These are phyloP conservation scores for Myotis lucifugus DNA, from an alignment of 2,113 vertebrate genomes.

Conservation along the genomic window DNA sequence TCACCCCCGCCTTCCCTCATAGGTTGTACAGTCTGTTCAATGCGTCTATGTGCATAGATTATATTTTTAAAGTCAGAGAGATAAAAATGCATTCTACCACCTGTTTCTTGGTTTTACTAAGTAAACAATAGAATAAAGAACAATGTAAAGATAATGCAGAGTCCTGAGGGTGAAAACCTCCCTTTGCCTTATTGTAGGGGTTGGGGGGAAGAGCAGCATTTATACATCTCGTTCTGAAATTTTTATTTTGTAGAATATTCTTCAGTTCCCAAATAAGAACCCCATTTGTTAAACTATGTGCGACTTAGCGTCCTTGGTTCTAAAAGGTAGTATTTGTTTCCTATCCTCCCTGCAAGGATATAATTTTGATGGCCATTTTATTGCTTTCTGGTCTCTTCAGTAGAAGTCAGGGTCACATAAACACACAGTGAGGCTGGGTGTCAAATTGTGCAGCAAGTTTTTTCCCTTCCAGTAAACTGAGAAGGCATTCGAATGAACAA, in stretches of 20 bases:
- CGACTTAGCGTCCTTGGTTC: not conserved
- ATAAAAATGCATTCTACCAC: not conserved
- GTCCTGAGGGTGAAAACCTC: not conserved
- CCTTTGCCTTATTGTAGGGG: not conserved
- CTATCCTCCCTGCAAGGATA: not conserved
- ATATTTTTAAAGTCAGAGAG: not conserved
- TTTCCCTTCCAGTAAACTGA: not conserved
- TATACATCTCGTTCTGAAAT: not conserved
- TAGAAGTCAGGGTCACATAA: not conserved
- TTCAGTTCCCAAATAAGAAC: not conserved
- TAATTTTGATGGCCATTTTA: not conserved
- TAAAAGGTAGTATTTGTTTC: not conserved
- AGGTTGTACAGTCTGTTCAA: no score
- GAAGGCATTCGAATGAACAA: not conserved
- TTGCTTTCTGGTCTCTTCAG: not conserved
- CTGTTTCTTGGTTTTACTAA: slow-evolving; percentile 45
- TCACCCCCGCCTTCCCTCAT: no score
- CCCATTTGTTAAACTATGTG: not conserved
- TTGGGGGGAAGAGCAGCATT: not conserved
- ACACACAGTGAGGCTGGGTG: not conserved
- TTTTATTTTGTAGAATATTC: not conserved
- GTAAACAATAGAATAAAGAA: not conserved
- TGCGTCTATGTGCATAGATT: not conserved
- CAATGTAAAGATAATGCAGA: not conserved
- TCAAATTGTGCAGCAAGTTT: not conserved